Evolutionary conservation across 92 coral and sea anemone species (phyloP), one percentile per base, ranked within the genome.

Genomic region (Paramuricea clavata): DNA sequence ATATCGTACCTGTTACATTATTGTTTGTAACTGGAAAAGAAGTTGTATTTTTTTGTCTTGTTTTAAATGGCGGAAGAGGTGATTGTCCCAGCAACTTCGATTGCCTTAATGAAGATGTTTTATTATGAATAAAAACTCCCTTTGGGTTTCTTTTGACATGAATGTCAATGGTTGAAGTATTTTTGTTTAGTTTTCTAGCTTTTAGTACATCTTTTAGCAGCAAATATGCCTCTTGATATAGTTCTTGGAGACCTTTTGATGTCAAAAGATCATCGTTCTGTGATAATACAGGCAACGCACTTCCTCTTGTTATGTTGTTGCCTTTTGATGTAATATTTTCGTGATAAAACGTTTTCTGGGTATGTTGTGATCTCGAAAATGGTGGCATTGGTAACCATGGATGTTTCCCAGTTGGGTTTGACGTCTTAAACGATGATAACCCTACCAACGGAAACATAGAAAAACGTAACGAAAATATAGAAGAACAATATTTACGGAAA

Each of bases 161-260:
- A 32, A 16, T 21, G 10, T 78, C 44, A 25, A 28, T 39, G 30
- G 4, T 9, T 31, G 72, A 32, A 64, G 34, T 9, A 23, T 64
- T 64, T 26, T 31, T 64, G 70, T 22, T 64, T 19, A 64, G 70
- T 64, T 78, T 78, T 57, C 23, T 1, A 16, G 69, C 43, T 34
- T 78, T 57, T 60, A 56, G 27, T 9, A 78, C 54, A 13, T 60
- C 64, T 60, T 60, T 33, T 5, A 59, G 28, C 13, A 78, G 83
- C 33, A 78, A 57, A 60, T 39, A 78, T 7, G 83, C 83, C 34
- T 56, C 83, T 57, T 78, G 83, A 78, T 78, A 57, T 32, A 78
- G 57, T 0, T 60, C 52, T 43, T 71, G 27, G 22, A 43, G 15
- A 34, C 16, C 25, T 39, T 71, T 33, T 21, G 15, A 1, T 30